Conservation (phyloP, 1,140 invertebrate species). For the Cydia amplana region DNA sequence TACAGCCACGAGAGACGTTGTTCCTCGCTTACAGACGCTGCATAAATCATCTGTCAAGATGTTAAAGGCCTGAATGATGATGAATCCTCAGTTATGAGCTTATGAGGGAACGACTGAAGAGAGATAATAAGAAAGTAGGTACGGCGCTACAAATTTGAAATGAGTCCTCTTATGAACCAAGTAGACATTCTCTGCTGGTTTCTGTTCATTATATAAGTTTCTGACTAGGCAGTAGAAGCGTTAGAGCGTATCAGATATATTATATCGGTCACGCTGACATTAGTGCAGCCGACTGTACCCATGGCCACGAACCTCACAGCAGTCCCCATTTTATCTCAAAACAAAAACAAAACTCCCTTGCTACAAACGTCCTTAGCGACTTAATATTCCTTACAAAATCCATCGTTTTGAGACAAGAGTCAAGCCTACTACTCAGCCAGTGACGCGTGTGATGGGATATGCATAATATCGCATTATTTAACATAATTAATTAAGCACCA, state of each 20-base stretch:
- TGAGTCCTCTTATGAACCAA: no score
- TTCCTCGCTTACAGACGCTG: no score
- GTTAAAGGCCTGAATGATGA: no score
- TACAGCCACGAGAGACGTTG: no score
- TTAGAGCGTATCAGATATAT: not conserved
- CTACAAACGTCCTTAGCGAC: not conserved
- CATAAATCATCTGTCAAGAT: no score
- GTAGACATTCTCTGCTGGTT: no score
- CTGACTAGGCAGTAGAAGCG: not conserved
- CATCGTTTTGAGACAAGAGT: not conserved
- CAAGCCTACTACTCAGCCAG: constrained; percentile 32
- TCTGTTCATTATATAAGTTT: not conserved
- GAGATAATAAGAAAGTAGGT: no score
- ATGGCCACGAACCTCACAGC: constrained; percentile 3
- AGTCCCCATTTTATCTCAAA: constrained; percentile 14
- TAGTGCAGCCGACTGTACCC: not conserved
- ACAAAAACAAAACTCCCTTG: not conserved
- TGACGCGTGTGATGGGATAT: constrained; percentile 68
- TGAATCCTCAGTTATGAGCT: no score
- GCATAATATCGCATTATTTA: constrained; percentile 76
- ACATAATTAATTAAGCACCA: constrained; percentile 73
- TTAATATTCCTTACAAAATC: not conserved
- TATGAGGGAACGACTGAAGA: no score
- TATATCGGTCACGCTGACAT: not conserved
- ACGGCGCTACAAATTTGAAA: no score